phyloP scores from a whole-genome alignment of 2,888 invertebrate species.

The Prionchulus punctatus region DNA sequence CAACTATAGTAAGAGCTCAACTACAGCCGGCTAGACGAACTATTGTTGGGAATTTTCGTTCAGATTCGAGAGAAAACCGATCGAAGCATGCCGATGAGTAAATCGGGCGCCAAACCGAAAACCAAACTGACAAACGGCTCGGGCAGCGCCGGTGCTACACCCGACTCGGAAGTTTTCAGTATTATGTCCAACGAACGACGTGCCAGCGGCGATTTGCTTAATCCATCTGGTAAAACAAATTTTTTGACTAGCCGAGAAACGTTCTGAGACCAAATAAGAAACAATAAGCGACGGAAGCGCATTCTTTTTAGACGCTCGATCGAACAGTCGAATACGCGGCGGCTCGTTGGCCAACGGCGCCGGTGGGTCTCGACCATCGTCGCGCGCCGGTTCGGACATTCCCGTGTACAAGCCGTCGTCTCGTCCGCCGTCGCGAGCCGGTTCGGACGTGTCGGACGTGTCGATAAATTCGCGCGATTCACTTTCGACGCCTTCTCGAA shows the following conservation, averaged over 20 bases:
- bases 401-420: not conserved
- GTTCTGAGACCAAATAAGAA: no score
- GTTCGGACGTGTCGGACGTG: conserved; percentile 10
- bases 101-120: not conserved
- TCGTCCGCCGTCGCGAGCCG: conserved; percentile 8
- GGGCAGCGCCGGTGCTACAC: not conserved
- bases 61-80: conserved; percentile 81
- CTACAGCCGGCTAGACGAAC: not conserved
- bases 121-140: not conserved
- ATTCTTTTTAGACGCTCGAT: not conserved
- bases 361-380: not conserved
- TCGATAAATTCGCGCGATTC: conserved; percentile 5
- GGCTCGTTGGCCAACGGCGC: not conserved
- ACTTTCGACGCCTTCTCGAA: not conserved
- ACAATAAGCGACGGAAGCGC: no score
- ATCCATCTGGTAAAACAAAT: not conserved
- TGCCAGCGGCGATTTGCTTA: not conserved
- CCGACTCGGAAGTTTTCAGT: not conserved
- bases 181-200: not conserved
- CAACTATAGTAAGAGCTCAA: not conserved
- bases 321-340: not conserved
- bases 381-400: conserved; percentile 1
- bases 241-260: no score
- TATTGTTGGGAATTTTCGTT: not conserved
- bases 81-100: conserved; percentile 68